Evolutionary conservation across 2,113 vertebrate species (phyloP), one percentile per base, ranked within the genome.

Genomic region (Misgurnus mizolepis): DNA sequence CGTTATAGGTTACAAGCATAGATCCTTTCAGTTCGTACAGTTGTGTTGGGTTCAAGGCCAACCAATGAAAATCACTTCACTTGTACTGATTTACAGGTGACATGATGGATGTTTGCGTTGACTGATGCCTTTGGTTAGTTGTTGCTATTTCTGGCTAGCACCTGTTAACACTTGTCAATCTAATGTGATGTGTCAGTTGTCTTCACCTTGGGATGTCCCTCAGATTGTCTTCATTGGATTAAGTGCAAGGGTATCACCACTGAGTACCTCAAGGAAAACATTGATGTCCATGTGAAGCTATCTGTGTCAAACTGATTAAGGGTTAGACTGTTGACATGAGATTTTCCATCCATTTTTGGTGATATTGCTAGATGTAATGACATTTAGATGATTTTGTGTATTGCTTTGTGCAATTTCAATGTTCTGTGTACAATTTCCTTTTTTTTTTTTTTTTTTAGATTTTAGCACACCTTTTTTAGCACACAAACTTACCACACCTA

Each of bases 241-340:
- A 65, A 34, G 60, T 66, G 8, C 50, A 40, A 73, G 74, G 74
- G 27, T 66, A 8, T 77, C 45, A 43, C 69, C 69, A 56, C 50
- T 56, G 40, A 67, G 50, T 65, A 80, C 43, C 58, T 71, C 55
- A 22, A 74, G 27, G 80, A 82, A 78, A 70, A 76, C 79, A 78
- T 83, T 85, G 85, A 18, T 50, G 72, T 65, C 18, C 17, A 7
- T 75, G 82, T 83, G 75, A 76, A 39, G 67, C 66, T 53, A 69
- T 84, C 43, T 73, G 15, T 76, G 85, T 67, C 80, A 87, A 90
- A 86, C 89, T 84, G 86, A 88, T 91, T 89, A 88, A 91, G 88
- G 34, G 71, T 90, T 85, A 80, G 82, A 85, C 87, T 56, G 27
- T 34, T 34, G 27, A 34, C 27, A 34, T 34, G 34, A 47, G 10